Evolutionary conservation across 1,140 invertebrate genomes (phyloP).

Genomic region (Oryzaephilus surinamensis): DNA sequence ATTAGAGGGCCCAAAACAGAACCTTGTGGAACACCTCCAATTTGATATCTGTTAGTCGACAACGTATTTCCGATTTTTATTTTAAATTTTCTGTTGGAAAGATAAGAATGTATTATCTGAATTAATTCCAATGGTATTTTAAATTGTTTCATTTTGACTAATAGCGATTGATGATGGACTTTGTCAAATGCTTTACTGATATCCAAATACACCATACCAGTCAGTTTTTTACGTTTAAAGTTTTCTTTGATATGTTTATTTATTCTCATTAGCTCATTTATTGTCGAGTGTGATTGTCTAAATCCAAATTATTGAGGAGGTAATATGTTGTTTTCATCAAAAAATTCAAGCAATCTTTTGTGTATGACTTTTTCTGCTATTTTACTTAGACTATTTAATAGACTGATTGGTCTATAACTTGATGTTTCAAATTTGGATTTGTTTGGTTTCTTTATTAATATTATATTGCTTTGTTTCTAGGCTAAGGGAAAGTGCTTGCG

Average conservation of each 20-base stretch:
- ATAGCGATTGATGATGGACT: slow-evolving; percentile 20
- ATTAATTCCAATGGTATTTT: slow-evolving; percentile 11
- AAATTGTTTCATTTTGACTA: slow-evolving; percentile 7
- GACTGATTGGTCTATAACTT: slow-evolving; percentile 29
- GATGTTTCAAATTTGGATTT: slow-evolving; percentile 22
- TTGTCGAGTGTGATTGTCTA: slow-evolving; percentile 10
- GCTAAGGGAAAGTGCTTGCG: too few relatives aligned
- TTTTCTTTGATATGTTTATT: slow-evolving; percentile 16
- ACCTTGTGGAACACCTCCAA: slow-evolving; percentile 27
- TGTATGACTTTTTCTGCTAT: slow-evolving; percentile 22
- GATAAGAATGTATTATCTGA: slow-evolving; percentile 13
- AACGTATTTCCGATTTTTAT: slow-evolving; percentile 10
- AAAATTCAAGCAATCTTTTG: not conserved
- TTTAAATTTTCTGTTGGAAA: slow-evolving; percentile 15
- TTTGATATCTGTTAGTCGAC: slow-evolving; percentile 10
- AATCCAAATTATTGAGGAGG: slow-evolving; percentile 16
- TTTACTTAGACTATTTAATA: slow-evolving; percentile 26
- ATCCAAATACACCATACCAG: slow-evolving; percentile 12
- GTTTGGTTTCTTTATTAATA: slow-evolving; percentile 32
- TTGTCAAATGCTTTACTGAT: slow-evolving; percentile 27
- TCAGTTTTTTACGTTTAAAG: slow-evolving; percentile 13
- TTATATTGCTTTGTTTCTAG: too few relatives aligned
- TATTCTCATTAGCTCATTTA: slow-evolving; percentile 16
- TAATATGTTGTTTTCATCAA: not conserved
- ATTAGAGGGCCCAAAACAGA: slow-evolving; percentile 21